Conservation (phyloP, 2,888 invertebrate genomes). For the Eulithis prunata region DNA sequence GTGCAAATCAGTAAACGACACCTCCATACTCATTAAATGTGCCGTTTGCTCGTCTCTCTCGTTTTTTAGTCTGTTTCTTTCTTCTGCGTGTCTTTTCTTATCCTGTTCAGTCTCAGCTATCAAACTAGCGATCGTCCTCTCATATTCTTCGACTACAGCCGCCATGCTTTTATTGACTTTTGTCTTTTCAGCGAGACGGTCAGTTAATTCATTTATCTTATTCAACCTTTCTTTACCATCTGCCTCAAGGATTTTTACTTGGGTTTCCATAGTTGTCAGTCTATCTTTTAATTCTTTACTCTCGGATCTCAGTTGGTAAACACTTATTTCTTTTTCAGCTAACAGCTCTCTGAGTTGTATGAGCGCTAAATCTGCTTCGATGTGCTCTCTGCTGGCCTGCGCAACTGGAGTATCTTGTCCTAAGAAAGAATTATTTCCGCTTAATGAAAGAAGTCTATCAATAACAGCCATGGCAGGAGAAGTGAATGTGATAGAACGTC, state of each 20-base stretch:
- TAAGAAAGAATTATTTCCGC: constrained; percentile 64
- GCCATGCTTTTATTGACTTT: constrained; percentile 84
- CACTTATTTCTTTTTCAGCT: constrained; percentile 81
- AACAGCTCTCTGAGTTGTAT: constrained; percentile 79
- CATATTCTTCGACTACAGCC: constrained; percentile 90
- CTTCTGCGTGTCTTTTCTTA: constrained; percentile 83
- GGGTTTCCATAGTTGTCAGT: constrained; percentile 66
- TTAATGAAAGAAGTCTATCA: constrained; percentile 77
- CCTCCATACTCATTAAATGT: constrained; percentile 86
- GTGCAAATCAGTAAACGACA: constrained; percentile 86
- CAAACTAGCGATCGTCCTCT: constrained; percentile 90
- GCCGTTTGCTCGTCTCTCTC: constrained; percentile 86
- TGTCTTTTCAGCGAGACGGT: constrained; percentile 68
- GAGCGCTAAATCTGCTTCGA: constrained; percentile 69
- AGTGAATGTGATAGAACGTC: constrained; percentile 73
- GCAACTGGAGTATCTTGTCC: constrained; percentile 57
- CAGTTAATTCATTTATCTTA: constrained; percentile 71
- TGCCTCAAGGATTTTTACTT: constrained; percentile 65
- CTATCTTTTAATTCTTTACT: constrained; percentile 78
- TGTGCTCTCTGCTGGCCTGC: constrained; percentile 56
- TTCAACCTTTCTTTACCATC: constrained; percentile 65
- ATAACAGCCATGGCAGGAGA: constrained; percentile 82
- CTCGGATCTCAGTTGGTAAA: constrained; percentile 78
- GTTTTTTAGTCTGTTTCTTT: constrained; percentile 78
- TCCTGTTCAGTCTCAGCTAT: constrained; percentile 89